Evolutionary conservation across 2,797 vertebrate genomes (phyloP).

Genomic region (Danio jaintianensis): DNA sequence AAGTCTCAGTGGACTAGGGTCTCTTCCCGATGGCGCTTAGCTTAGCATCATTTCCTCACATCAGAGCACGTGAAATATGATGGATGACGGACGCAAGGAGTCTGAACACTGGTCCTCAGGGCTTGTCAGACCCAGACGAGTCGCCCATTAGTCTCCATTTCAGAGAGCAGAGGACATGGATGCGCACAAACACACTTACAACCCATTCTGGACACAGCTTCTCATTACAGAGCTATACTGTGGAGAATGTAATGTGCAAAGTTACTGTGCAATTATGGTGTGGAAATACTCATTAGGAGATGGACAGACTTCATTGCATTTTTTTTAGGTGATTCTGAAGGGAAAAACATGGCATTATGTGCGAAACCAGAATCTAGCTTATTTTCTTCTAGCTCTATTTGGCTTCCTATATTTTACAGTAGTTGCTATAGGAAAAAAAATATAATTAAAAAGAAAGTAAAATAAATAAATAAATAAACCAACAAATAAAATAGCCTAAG

Average conservation of each 20-base stretch:
- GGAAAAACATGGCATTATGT: background rate
- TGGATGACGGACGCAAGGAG: slow-evolving; percentile 71
- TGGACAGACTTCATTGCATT: background rate
- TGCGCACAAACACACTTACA: slow-evolving; percentile 8
- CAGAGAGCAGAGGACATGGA: slow-evolving; percentile 48
- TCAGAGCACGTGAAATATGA: slow-evolving; percentile 75
- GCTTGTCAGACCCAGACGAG: slow-evolving; percentile 74
- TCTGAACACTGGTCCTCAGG: slow-evolving; percentile 74
- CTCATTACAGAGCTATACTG: slow-evolving; percentile 22
- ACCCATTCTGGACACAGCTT: background rate
- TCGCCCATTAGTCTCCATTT: slow-evolving; percentile 78
- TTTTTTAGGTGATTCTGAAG: background rate
- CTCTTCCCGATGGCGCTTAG: slow-evolving; percentile 52
- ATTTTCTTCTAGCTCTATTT: no score
- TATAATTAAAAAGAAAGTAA: no score
- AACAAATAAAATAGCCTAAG: no score
- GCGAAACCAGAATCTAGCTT: background rate
- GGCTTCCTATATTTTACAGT: no score
- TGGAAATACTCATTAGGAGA: background rate
- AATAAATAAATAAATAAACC: no score
- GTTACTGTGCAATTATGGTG: background rate
- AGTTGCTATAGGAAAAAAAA: no score
- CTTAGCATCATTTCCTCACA: slow-evolving; percentile 74
- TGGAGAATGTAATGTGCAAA: background rate
- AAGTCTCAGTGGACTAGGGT: slow-evolving; percentile 45